Conservation (phyloP, 2,888 invertebrate genomes). For the Pheosia tremula region DNA sequence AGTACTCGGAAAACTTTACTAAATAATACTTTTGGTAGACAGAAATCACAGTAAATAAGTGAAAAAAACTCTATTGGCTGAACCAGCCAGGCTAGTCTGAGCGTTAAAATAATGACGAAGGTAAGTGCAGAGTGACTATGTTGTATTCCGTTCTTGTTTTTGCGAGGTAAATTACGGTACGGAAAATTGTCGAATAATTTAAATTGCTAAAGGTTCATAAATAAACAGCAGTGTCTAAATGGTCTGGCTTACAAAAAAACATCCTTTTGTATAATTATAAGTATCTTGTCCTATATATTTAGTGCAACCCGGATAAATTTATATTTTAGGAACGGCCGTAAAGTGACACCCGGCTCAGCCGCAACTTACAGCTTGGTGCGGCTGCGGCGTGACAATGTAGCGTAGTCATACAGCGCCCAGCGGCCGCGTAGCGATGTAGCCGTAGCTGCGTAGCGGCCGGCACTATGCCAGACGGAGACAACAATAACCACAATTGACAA, state of each 20-base stretch:
- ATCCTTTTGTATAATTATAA: too few species aligned
- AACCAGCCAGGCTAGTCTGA: not conserved
- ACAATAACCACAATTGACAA: conserved; percentile 3
- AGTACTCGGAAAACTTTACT: too few species aligned
- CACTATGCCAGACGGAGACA: not conserved
- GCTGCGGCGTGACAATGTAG: not conserved
- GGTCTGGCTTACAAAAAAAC: too few species aligned
- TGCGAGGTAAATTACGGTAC: too few species aligned
- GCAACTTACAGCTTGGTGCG: not conserved
- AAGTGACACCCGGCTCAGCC: not conserved
- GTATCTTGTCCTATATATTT: too few species aligned
- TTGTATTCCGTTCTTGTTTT: too few species aligned
- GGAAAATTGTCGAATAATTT: too few species aligned
- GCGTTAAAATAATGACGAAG: not conserved
- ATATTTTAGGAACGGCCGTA: not conserved
- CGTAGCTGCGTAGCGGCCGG: not conserved
- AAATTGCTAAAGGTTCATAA: too few species aligned
- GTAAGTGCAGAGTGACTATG: not conserved
- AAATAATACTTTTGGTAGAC: too few species aligned
- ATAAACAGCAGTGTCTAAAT: too few species aligned
- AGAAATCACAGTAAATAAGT: too few species aligned
- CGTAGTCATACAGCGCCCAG: not conserved
- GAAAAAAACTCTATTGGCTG: not conserved
- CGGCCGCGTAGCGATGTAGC: not conserved
- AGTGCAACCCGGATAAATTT: not conserved